Evolutionary conservation across 2,888 invertebrate genomes (phyloP).

Genomic region (Tachystola acroxantha): DNA sequence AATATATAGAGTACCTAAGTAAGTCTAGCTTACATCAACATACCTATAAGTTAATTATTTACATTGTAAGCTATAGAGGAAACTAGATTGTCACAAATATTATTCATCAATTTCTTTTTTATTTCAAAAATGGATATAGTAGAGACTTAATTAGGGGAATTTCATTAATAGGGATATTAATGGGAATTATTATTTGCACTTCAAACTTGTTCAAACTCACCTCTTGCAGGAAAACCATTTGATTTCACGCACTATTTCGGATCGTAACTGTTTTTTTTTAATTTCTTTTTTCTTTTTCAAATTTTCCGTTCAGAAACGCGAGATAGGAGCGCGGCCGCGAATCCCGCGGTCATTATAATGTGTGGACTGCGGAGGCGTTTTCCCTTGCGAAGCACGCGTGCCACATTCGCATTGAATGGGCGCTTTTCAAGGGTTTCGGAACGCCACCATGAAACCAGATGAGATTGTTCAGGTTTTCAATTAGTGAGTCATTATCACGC

Average conservation of each 20-base stretch:
- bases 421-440: constrained; percentile 17
- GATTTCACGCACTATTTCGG: not conserved
- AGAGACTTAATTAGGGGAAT: too few species aligned
- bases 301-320: constrained; percentile 6
- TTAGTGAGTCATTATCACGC: not conserved
- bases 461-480: not conserved
- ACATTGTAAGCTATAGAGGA: too few species aligned
- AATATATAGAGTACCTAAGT: too few species aligned
- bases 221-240: not conserved
- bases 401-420: constrained; percentile 18
- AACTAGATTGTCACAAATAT: too few species aligned
- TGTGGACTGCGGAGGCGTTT: not conserved
- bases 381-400: constrained; percentile 40
- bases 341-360: constrained; percentile 22
- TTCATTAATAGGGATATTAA: too few species aligned
- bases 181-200: too few species aligned
- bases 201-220: too few species aligned
- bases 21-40: too few species aligned
- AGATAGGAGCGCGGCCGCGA: constrained; percentile 12
- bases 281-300: not conserved
- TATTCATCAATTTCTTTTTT: too few species aligned
- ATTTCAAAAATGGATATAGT: too few species aligned
- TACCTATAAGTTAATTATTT: too few species aligned
- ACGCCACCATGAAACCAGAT: constrained; percentile 3
- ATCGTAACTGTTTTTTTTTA: not conserved